phyloP scores from a whole-genome alignment of 2,888 invertebrate genomes.

The Acleris literana region DNA sequence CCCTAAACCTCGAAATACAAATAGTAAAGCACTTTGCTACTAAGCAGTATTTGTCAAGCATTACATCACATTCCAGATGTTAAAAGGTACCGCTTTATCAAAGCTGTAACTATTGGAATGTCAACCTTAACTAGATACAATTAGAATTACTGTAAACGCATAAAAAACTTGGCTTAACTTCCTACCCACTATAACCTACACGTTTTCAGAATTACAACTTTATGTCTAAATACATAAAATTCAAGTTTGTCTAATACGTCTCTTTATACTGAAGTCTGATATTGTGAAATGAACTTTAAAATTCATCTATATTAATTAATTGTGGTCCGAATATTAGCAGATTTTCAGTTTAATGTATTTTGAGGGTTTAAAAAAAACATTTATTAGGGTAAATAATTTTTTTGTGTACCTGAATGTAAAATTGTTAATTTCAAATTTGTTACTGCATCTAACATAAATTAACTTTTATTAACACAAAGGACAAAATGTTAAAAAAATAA shows the following conservation, averaged over 20 bases:
- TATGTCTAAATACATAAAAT: neutral
- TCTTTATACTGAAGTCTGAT: no score
- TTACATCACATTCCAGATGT: slow-evolving; percentile 68
- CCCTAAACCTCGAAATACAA: slow-evolving; percentile 6
- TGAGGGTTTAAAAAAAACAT: no score
- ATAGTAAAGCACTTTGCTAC: slow-evolving; percentile 31
- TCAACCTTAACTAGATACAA: slow-evolving; percentile 24
- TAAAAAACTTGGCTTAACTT: slow-evolving; percentile 9
- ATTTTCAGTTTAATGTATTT: no score
- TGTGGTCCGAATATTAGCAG: no score
- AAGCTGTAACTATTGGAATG: slow-evolving; percentile 24
- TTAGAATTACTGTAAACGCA: slow-evolving; percentile 19
- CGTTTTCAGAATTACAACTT: neutral
- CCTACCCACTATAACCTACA: neutral
- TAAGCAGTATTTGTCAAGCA: slow-evolving; percentile 58
- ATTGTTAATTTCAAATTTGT: no score
- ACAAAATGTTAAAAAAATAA: no score
- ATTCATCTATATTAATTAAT: no score
- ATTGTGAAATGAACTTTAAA: neutral
- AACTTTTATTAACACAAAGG: no score
- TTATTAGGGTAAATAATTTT: no score
- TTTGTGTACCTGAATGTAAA: no score
- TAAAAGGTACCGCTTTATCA: slow-evolving; percentile 40
- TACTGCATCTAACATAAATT: no score
- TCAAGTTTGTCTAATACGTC: neutral